phyloP scores from a whole-genome alignment of 2,797 vertebrate species.

The Protonibea diacanthus region DNA sequence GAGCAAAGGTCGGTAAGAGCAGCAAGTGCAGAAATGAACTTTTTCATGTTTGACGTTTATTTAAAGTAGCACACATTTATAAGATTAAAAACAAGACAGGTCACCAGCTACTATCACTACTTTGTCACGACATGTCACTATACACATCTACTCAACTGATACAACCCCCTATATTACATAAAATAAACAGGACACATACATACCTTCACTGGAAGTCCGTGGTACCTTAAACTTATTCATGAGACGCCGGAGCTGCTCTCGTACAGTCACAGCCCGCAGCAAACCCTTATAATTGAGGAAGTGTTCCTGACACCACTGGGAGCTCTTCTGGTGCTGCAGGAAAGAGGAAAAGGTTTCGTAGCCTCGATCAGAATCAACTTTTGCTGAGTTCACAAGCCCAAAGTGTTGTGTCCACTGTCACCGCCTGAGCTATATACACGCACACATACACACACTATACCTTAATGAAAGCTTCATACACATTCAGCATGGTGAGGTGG shows the following conservation, averaged over 20 bases:
- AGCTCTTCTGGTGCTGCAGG: constrained; percentile 94
- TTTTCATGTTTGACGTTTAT: background rate
- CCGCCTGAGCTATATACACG: background rate
- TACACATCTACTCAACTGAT: background rate
- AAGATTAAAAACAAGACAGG: background rate
- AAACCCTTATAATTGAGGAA: constrained; percentile 99
- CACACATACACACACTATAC: constrained; percentile 71
- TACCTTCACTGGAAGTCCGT: constrained; percentile 96
- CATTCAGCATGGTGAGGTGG: constrained; percentile 98
- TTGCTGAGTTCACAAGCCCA: constrained; percentile 1
- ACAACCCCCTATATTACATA: background rate
- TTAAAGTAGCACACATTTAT: background rate
- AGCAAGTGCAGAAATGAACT: background rate
- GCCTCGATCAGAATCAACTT: constrained; percentile 9
- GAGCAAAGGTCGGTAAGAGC: background rate
- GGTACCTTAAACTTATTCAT: constrained; percentile 98
- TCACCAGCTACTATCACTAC: background rate
- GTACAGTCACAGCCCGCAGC: constrained; percentile 90
- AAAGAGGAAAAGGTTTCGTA: background rate
- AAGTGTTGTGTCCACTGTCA: constrained; percentile 17
- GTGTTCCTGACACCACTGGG: constrained; percentile 98
- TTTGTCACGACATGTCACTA: background rate
- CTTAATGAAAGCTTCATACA: constrained; percentile 98
- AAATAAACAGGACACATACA: background rate
- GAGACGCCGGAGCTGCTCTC: constrained; percentile 96